A percentile compares a stretch with the other conserved stretches of the same genome.
Conservation (phyloP, 64 coral and sea anemone genomes). For the Dendrophyllia cribrosa region DNA sequence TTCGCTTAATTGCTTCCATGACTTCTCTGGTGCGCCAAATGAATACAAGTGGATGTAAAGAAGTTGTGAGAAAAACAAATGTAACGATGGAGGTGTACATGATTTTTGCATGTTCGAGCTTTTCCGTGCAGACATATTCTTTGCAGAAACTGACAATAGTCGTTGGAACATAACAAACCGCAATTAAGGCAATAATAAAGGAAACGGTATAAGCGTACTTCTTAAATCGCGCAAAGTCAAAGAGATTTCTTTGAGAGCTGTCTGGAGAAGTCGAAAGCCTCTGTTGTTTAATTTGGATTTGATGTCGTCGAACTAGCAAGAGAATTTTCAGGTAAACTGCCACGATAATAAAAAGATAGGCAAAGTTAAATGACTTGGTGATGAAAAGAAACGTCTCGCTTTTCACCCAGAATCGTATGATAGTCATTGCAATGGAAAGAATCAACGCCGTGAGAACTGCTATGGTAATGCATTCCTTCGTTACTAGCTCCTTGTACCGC, state of each 20-base stretch:
- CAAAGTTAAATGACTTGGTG: background rate
- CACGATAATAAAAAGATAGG: background rate
- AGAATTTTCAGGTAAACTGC: slow-evolving; percentile 30
- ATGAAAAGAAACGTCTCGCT: slow-evolving; percentile 1
- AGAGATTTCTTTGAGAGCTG: background rate
- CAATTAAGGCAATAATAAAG: background rate
- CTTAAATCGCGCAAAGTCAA: slow-evolving; percentile 8
- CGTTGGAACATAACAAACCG: slow-evolving; percentile 15
- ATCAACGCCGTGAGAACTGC: background rate
- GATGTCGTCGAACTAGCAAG: slow-evolving; percentile 19
- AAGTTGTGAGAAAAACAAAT: slow-evolving; percentile 19
- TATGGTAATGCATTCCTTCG: background rate
- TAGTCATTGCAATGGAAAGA: background rate
- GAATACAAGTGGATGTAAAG: slow-evolving; percentile 15
- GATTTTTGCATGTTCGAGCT: slow-evolving; percentile 32
- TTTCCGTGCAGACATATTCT: slow-evolving; percentile 29
- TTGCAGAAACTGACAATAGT: slow-evolving; percentile 24
- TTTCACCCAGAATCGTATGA: slow-evolving; percentile 6
- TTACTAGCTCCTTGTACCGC: slow-evolving; percentile 25
- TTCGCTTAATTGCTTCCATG: slow-evolving; percentile 14
- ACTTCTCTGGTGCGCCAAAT: slow-evolving; percentile 18
- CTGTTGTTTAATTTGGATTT: background rate
- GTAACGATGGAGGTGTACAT: slow-evolving; percentile 16
- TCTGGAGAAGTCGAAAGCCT: background rate
- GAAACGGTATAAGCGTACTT: slow-evolving; percentile 18